Conservation (phyloP, 2,797 vertebrate genomes). For the Rhinophrynus dorsalis region DNA sequence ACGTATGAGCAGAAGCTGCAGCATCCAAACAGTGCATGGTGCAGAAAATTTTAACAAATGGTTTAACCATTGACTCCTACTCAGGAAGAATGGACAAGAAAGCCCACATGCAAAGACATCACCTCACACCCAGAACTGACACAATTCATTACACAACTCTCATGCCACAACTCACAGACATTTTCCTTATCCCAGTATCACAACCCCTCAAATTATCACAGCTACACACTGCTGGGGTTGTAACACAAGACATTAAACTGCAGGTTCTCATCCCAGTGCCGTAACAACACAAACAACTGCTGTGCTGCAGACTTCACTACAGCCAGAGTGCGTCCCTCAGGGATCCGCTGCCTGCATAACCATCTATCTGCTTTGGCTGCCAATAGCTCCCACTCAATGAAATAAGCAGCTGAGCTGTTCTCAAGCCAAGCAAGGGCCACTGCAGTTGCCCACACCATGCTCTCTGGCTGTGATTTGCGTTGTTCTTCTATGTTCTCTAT, state of each 20-base stretch:
- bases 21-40: no score
- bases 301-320: constrained; percentile 82
- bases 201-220: not conserved
- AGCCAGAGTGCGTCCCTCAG: constrained; percentile 77
- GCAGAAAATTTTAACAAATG: no score
- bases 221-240: constrained; percentile 84
- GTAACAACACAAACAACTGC: constrained; percentile 94
- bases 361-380: constrained; percentile 91
- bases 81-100: no score
- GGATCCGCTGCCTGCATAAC: constrained; percentile 82
- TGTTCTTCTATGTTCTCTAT: constrained; percentile 40
- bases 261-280: constrained; percentile 96
- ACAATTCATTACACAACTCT: not conserved
- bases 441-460: constrained; percentile 89
- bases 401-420: constrained; percentile 90
- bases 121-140: not conserved
- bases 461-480: constrained; percentile 64
- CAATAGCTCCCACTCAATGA: constrained; percentile 94
- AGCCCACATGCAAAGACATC: not conserved
- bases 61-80: no score
- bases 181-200: constrained; percentile 56
- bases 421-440: constrained; percentile 95
- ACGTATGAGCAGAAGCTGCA: no score
- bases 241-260: constrained; percentile 96
- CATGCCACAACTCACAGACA: not conserved